These are phyloP conservation scores for Bathynomus jamesi DNA, from an alignment of 1,140 invertebrate species.

Conservation along the genomic window DNA sequence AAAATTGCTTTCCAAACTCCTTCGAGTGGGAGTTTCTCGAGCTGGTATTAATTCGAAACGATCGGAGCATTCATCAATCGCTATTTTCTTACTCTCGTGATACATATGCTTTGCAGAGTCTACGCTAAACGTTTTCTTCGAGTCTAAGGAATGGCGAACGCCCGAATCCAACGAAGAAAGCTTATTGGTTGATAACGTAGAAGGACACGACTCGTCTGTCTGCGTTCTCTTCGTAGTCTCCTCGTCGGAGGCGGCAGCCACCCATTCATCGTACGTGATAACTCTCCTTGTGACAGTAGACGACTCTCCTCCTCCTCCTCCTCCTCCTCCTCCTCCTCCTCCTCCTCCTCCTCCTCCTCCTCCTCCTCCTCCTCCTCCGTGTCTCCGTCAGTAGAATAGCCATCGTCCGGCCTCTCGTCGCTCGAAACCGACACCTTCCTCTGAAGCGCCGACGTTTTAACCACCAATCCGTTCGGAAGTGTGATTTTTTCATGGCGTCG, in stretches of 20 bases:
- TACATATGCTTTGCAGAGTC: slow-evolving; percentile 30
- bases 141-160: slow-evolving; percentile 33
- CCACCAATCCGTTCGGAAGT: slow-evolving; percentile 31
- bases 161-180: slow-evolving; percentile 36
- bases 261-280: slow-evolving; percentile 35
- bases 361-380: no score
- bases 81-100: not conserved
- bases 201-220: slow-evolving; percentile 32
- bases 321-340: no score
- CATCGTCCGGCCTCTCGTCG: slow-evolving; percentile 26
- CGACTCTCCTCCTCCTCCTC: slow-evolving; percentile 41
- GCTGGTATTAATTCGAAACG: slow-evolving; percentile 6
- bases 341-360: no score
- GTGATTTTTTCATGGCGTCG: slow-evolving; percentile 33
- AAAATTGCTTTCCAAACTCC: slow-evolving; percentile 22
- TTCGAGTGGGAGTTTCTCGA: slow-evolving; percentile 17
- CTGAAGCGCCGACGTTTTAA: slow-evolving; percentile 28
- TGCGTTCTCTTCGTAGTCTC: slow-evolving; percentile 16
- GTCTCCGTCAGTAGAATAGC: slow-evolving; percentile 29
- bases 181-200: slow-evolving; percentile 34
- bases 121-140: slow-evolving; percentile 32
- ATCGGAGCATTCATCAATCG: not conserved
- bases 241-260: slow-evolving; percentile 30
- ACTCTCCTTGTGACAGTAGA: slow-evolving; percentile 44
- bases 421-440: slow-evolving; percentile 35